Evolutionary conservation across 2,888 invertebrate species (phyloP), one percentile per base, ranked within the genome.

Genomic region (Phortica magna): DNA sequence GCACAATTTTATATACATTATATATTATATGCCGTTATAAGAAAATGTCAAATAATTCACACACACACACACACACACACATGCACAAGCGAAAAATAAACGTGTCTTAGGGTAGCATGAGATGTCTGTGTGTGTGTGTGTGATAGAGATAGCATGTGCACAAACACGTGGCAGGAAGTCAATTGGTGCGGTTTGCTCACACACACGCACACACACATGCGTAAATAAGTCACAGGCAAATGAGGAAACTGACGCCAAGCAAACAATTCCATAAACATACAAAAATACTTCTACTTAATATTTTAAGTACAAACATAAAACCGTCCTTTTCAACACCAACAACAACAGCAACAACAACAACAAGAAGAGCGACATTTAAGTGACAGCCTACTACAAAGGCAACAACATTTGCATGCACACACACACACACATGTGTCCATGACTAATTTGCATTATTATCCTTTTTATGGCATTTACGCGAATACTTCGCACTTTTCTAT

Each of bases 371-470:
- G n/a, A n/a, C n/a, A n/a, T n/a, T n/a, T n/a, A n/a, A n/a, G n/a
- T n/a, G n/a, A n/a, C n/a, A n/a, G n/a, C n/a, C n/a, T n/a, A n/a
- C n/a, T n/a, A 61, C 39, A 74, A 48, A 14, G 59, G 76, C 14
- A 48, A 43, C n/a, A 19, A 61, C 61, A 59, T 82, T 83, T 87
- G 87, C 87, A 84, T 87, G 87, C 87, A 85, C 84, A 84, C 19
- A 59, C 81, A 82, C 85, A 85, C 87, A 59, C 81, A 82, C 85
- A 85, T 85, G 84, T 76, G 80, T 82, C 87, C 88, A 85, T 88
- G 87, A 88, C 88, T 86, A 88, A 88, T 88, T 88, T 88, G 88
- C 88, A 85, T 88, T 88, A 87, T 84, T 87, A 86, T 80, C 78
- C 75, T 77, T 79, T 71, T 65, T 65, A 72, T 72, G 71, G 42